Evolutionary conservation across 2,113 vertebrate genomes (phyloP).

Genomic region (Pterophyllum scalare): DNA sequence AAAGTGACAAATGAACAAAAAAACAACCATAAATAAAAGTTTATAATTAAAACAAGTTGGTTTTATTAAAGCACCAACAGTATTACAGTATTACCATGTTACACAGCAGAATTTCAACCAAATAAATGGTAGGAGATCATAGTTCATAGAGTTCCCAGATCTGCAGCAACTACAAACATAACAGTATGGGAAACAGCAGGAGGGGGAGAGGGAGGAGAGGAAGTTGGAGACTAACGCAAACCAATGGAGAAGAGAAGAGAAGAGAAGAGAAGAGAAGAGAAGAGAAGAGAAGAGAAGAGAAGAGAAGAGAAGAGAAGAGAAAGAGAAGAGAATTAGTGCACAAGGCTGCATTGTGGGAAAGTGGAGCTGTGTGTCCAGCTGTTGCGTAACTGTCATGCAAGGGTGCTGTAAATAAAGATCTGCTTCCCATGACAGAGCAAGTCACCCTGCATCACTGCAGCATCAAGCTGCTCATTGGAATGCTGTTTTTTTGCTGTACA

Average conservation of each 20-base stretch:
- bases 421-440: slow-evolving; percentile 55
- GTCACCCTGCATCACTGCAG: slow-evolving; percentile 30
- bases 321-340: background rate
- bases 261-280: background rate
- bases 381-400: slow-evolving; percentile 31
- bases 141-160: slow-evolving; percentile 40
- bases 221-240: background rate
- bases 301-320: background rate
- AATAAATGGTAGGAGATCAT: slow-evolving; percentile 18
- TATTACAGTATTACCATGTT: slow-evolving; percentile 18
- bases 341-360: slow-evolving; percentile 51
- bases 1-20: background rate
- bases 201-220: background rate
- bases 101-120: slow-evolving; percentile 11
- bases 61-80: background rate
- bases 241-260: background rate
- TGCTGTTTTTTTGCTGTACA: background rate
- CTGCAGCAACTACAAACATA: slow-evolving; percentile 55
- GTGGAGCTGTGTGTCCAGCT: slow-evolving; percentile 30
- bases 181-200: slow-evolving; percentile 54
- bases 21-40: background rate
- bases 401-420: slow-evolving; percentile 58
- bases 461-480: slow-evolving; percentile 12
- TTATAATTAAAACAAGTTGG: background rate
- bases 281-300: background rate